A percentile compares a stretch with the other conserved stretches of the same genome.
Conservation (phyloP, 2,797 vertebrate genomes). For the Melanitta fusca region DNA sequence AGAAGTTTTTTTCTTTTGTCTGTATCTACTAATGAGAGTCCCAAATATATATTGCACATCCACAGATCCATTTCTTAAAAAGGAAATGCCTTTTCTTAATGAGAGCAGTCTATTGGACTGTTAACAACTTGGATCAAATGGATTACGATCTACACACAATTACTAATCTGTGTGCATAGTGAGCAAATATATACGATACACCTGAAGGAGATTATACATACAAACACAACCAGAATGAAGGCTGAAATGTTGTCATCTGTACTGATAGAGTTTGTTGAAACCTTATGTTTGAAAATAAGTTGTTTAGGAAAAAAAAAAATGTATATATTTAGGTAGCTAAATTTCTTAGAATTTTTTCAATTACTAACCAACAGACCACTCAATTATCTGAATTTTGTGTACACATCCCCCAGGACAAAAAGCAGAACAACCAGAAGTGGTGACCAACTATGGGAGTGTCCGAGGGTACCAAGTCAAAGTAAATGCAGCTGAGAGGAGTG, state of each 20-base stretch:
- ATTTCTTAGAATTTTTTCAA: background rate
- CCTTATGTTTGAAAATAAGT: background rate
- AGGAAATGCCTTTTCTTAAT: background rate
- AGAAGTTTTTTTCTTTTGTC: background rate
- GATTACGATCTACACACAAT: background rate
- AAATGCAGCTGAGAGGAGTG: conserved; percentile 68
- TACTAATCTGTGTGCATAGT: background rate
- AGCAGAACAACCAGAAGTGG: conserved; percentile 55
- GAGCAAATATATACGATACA: background rate
- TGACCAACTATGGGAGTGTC: conserved; percentile 74
- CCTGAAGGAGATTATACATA: no score
- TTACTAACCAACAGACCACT: background rate
- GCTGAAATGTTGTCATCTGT: background rate
- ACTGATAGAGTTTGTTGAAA: background rate
- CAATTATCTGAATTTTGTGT: background rate
- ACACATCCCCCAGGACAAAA: background rate
- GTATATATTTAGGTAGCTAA: background rate
- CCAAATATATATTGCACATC: background rate
- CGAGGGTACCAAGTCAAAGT: conserved; percentile 72
- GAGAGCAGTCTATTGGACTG: background rate
- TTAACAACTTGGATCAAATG: background rate
- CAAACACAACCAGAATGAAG: background rate
- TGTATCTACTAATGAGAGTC: background rate
- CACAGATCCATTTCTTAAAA: background rate
- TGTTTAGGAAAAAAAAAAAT: background rate